Conservation (phyloP, 2,888 invertebrate species). For the Agonopterix arenella region DNA sequence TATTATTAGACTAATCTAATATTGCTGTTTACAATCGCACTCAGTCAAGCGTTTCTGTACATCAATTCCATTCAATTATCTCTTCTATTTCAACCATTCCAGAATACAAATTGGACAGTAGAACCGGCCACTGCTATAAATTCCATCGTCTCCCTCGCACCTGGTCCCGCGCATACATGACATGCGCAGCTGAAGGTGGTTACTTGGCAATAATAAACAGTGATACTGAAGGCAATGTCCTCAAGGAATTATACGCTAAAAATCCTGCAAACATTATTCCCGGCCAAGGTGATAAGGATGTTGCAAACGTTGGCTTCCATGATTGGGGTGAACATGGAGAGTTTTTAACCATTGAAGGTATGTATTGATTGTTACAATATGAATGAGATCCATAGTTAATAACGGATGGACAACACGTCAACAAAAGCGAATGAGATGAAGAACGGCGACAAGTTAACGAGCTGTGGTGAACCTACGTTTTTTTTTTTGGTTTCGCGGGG, state of each 20-base stretch:
- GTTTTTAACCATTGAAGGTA: constrained; percentile 19
- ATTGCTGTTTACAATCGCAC: too few species aligned
- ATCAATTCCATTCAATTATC: too few species aligned
- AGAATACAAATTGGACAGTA: constrained; percentile 13
- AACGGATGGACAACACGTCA: too few species aligned
- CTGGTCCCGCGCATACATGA: constrained; percentile 16
- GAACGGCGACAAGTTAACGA: too few species aligned
- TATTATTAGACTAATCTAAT: too few species aligned
- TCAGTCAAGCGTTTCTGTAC: too few species aligned
- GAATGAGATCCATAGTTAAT: too few species aligned
- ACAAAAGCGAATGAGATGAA: too few species aligned
- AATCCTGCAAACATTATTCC: constrained; percentile 16
- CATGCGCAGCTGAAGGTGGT: constrained; percentile 18
- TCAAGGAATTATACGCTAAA: constrained; percentile 23
- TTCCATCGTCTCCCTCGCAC: constrained; percentile 12
- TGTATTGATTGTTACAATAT: not conserved
- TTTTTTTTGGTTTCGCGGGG: too few species aligned
- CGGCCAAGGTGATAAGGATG: constrained; percentile 12
- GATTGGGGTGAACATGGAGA: constrained; percentile 24
- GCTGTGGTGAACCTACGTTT: too few species aligned
- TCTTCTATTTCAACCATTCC: too few species aligned
- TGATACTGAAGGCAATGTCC: constrained; percentile 16
- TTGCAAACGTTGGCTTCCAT: constrained; percentile 22
- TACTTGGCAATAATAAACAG: constrained; percentile 18
- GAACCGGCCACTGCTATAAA: constrained; percentile 21